These are phyloP conservation scores for Leucozona laternaria DNA, from an alignment of 2,888 invertebrate species.

Conservation along the genomic window DNA sequence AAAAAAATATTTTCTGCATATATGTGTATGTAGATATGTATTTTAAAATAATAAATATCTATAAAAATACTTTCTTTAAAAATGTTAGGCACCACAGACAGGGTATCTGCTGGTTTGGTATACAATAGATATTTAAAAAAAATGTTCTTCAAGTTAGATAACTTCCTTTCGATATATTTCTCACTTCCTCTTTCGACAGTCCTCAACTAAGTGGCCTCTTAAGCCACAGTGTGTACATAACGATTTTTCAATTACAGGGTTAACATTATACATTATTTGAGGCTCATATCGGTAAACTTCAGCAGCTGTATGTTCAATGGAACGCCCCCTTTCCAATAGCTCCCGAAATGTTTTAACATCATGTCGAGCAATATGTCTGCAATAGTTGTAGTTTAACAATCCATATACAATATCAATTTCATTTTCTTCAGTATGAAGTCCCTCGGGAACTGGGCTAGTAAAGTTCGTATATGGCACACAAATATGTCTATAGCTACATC, in stretches of 20 bases:
- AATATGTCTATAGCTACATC: constrained; percentile 79
- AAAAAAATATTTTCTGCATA: too few species aligned
- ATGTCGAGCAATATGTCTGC: constrained; percentile 80
- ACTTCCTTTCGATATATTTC: not conserved
- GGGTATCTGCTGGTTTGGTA: too few species aligned
- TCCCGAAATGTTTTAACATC: constrained; percentile 80
- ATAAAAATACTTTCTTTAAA: too few species aligned
- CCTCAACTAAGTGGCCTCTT: constrained; percentile 79
- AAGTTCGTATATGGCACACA: constrained; percentile 80
- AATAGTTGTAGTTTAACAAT: constrained; percentile 80
- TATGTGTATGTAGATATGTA: too few species aligned
- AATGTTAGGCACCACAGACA: too few species aligned
- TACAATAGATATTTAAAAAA: too few species aligned
- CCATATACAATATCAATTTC: constrained; percentile 81
- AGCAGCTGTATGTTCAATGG: constrained; percentile 80
- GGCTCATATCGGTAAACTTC: constrained; percentile 74
- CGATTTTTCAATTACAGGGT: constrained; percentile 77
- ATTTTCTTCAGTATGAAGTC: constrained; percentile 80
- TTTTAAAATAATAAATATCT: too few species aligned
- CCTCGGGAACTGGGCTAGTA: constrained; percentile 81
- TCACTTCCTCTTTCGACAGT: constrained; percentile 79
- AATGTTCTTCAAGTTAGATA: not conserved
- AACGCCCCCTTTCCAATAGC: constrained; percentile 80
- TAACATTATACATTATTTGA: constrained; percentile 76
- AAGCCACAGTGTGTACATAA: constrained; percentile 47